phyloP scores from a whole-genome alignment of 2,797 vertebrate species.

The Poeciliopsis gracilis region DNA sequence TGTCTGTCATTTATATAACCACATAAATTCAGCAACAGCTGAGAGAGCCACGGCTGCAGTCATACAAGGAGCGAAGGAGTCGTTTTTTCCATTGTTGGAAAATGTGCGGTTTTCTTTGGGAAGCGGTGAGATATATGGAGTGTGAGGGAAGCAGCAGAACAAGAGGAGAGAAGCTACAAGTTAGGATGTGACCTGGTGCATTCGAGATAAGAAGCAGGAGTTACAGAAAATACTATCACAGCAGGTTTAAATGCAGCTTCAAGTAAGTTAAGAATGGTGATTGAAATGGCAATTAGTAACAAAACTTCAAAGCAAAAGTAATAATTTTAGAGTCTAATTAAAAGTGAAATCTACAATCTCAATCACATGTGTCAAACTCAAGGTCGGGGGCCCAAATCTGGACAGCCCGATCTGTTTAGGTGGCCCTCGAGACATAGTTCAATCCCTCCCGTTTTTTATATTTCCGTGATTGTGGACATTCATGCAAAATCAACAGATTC shows the following conservation, averaged over 20 bases:
- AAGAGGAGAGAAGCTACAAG: constrained; percentile 16
- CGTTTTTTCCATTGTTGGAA: constrained; percentile 30
- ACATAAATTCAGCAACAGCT: constrained; percentile 62
- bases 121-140: neutral
- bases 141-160: constrained; percentile 16
- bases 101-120: constrained; percentile 28
- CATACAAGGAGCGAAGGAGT: constrained; percentile 27
- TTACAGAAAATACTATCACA: neutral
- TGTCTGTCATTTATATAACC: constrained; percentile 66
- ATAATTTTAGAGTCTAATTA: neutral
- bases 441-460: too few relatives aligned
- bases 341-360: neutral
- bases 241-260: neutral
- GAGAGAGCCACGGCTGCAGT: constrained; percentile 37
- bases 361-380: too few relatives aligned
- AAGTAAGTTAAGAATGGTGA: neutral
- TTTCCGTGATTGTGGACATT: too few relatives aligned
- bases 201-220: neutral
- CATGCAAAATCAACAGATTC: too few relatives aligned
- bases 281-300: neutral
- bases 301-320: neutral
- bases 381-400: too few relatives aligned
- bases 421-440: too few relatives aligned
- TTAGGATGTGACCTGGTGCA: constrained; percentile 3
- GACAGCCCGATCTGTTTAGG: too few relatives aligned